Evolutionary conservation across 2,888 invertebrate genomes (phyloP).

Genomic region (Platycheirus albimanus): DNA sequence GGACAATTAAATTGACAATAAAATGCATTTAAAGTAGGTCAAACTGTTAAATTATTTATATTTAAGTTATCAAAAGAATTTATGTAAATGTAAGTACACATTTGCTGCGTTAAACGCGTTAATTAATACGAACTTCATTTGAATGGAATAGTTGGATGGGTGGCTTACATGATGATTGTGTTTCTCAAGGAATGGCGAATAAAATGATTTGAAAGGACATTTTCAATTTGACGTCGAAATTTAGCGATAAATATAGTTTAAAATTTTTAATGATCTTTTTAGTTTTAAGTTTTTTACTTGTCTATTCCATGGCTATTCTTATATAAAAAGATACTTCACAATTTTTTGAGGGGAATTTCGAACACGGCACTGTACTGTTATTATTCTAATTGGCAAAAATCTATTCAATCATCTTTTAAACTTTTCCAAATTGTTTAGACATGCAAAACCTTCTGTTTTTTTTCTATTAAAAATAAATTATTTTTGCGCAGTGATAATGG

Average conservation of each 20-base stretch:
- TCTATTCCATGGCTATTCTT: no score
- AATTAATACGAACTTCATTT: slow-evolving; percentile 7
- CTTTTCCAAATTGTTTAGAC: not conserved
- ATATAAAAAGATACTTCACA: no score
- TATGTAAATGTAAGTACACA: slow-evolving; percentile 24
- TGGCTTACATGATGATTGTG: not conserved
- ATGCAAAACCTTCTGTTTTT: slow-evolving; percentile 6
- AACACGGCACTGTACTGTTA: no score
- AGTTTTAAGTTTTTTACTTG: no score
- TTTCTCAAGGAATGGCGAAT: slow-evolving; percentile 5
- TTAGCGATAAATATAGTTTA: no score
- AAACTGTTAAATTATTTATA: slow-evolving; percentile 40
- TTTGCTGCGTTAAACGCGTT: not conserved
- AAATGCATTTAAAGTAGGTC: slow-evolving; percentile 33
- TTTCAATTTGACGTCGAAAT: no score
- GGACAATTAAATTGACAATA: slow-evolving; percentile 29
- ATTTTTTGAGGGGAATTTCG: no score
- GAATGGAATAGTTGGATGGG: not conserved
- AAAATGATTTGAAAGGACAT: no score
- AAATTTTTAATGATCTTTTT: no score
- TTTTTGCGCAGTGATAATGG: not conserved
- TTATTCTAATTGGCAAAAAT: no score
- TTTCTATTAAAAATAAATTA: not conserved
- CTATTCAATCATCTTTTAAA: no score
- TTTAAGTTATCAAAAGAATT: slow-evolving; percentile 12